phyloP scores from a whole-genome alignment of 2,797 vertebrate species.

The Tenualosa ilisha region DNA sequence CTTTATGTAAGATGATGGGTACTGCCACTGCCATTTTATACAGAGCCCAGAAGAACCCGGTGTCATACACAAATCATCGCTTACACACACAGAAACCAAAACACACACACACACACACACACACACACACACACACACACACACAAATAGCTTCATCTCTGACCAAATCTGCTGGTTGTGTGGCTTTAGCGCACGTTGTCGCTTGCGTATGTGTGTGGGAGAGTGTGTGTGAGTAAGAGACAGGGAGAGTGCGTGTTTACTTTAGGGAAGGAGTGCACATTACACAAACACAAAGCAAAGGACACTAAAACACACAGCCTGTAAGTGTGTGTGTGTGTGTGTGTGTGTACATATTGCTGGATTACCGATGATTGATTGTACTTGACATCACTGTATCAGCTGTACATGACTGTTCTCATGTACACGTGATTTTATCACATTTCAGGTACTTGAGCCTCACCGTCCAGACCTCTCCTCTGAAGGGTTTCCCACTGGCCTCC shows the following conservation, averaged over 20 bases:
- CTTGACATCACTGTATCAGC: no score
- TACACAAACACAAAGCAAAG: background rate
- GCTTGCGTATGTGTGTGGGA: background rate
- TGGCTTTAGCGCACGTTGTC: background rate
- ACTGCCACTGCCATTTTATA: background rate
- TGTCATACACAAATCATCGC: background rate
- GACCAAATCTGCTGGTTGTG: background rate
- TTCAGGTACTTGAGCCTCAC: no score
- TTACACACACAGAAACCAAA: background rate
- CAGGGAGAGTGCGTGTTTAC: background rate
- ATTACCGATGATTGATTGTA: no score
- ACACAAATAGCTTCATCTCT: background rate
- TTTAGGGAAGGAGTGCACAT: background rate
- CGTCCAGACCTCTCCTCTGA: no score
- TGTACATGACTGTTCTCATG: no score
- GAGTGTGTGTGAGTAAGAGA: no score
- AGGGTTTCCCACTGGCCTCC: no score
- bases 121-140: background rate
- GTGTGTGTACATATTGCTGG: no score
- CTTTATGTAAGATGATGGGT: background rate
- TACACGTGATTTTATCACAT: no score
- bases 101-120: no score
- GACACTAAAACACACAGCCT: background rate
- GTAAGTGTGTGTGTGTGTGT: background rate
- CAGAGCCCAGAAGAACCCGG: no score